phyloP scores from a whole-genome alignment of 2,113 vertebrate species.

The Corynorhinus townsendii region DNA sequence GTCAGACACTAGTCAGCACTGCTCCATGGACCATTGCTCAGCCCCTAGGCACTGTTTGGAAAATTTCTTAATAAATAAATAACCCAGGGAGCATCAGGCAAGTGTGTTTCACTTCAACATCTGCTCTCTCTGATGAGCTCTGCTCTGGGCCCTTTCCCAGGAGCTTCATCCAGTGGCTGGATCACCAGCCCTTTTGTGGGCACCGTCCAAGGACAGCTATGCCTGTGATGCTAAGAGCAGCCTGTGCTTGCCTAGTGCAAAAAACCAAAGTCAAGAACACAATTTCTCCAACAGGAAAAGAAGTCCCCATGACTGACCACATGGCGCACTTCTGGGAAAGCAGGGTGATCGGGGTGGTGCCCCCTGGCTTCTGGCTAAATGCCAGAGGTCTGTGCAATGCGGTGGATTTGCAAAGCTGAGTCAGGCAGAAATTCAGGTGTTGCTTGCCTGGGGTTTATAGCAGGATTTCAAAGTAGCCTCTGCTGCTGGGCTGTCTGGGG shows the following conservation, averaged over 20 bases:
- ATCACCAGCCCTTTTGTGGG: not conserved
- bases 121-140: constrained; percentile 45
- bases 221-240: not conserved
- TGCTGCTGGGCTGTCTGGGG: not conserved
- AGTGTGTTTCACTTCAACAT: not conserved
- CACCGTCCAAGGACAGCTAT: not conserved
- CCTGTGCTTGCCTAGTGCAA: not conserved
- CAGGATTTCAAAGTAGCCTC: not conserved
- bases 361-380: not conserved
- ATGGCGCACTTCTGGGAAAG: not conserved
- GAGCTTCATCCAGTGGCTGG: constrained; percentile 22
- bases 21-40: not conserved
- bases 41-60: not conserved
- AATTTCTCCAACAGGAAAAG: not conserved
- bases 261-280: not conserved
- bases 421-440: not conserved
- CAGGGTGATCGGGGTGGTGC: accelerated
- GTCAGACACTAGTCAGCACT: not conserved
- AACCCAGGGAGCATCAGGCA: constrained; percentile 29
- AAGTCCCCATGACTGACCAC: not conserved
- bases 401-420: not conserved
- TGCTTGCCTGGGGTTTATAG: not conserved
- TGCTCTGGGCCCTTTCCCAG: not conserved
- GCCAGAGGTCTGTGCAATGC: not conserved
- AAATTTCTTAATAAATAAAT: constrained; percentile 52